Evolutionary conservation across 2,888 invertebrate genomes (phyloP).

Genomic region (Salticus scenicus): DNA sequence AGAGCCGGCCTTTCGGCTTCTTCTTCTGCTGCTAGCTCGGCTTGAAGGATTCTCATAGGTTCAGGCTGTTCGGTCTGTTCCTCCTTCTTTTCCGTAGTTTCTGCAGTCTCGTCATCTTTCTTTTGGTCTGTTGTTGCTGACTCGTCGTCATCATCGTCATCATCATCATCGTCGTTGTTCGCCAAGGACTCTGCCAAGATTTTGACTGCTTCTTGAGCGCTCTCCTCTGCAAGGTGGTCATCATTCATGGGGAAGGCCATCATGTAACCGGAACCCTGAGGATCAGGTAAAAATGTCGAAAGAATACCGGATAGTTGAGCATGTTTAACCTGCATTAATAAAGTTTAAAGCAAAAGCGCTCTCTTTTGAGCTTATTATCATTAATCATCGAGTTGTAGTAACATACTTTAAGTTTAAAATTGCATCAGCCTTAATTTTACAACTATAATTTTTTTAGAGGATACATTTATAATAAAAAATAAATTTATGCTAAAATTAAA

Average conservation of each 20-base stretch:
- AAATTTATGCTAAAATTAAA: too few relatives aligned
- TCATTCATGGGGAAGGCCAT: conserved; percentile 69
- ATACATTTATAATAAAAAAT: too few relatives aligned
- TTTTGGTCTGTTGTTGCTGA: neutral
- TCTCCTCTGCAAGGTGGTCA: conserved; percentile 59
- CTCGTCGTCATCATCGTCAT: conserved; percentile 38
- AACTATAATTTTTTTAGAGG: too few relatives aligned
- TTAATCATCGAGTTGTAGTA: too few relatives aligned
- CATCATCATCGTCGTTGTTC: conserved; percentile 34
- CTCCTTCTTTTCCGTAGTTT: conserved; percentile 39
- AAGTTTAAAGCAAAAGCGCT: conserved; percentile 8
- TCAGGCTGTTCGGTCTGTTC: conserved; percentile 59
- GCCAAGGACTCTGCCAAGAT: conserved; percentile 54
- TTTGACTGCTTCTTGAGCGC: conserved; percentile 63
- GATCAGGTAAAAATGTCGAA: conserved; percentile 64
- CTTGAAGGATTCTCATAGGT: conserved; percentile 58
- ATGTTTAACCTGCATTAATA: conserved; percentile 48
- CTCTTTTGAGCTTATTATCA: neutral
- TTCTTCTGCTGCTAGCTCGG: conserved; percentile 49
- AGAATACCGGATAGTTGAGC: conserved; percentile 63
- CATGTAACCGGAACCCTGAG: conserved; percentile 68
- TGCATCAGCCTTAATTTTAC: too few relatives aligned
- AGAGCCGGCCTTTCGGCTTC: conserved; percentile 38
- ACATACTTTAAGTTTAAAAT: too few relatives aligned
- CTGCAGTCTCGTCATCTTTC: neutral